Base-by-base conservation (phyloP, 2,797 vertebrate genomes). In the Pipistrellus kuhlii region DNA sequence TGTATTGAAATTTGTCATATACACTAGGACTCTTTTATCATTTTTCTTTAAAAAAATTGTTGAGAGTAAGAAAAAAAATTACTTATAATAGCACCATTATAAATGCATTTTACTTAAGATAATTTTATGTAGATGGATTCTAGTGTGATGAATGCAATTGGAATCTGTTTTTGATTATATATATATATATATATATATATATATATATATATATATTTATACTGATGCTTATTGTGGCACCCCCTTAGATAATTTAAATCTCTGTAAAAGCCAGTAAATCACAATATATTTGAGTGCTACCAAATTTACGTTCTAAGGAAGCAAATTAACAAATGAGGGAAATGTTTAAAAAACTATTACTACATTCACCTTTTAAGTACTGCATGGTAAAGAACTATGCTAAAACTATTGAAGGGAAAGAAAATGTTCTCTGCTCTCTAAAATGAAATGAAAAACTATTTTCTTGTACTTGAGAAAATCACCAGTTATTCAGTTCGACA, bases 381-480 rank as follows among this genome's bases (percentile, higher is more conserved):
- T 64, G 0, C 51, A 66, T 53, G 8, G n/a, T 53, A 62, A 71
- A 48, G 27, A 48, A 48, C 21, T 44, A 62, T 53, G n/a, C 23
- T 51, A 76, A 44, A 27, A 44, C 57, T 46, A 62, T n/a, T n/a
- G 12, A 81, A 81, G 17, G 11, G 27, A n/a, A 62, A 81, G 53
- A 59, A 35, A 72, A 30, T 7, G 46, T 72, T 5, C 68, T 72
- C 32, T 81, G 13, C 23, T 64, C 68, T 90, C n/a, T 81, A 78
- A 87, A 94, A 77, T 5, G 15, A 25, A 91, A 35, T 83, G 55
- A 13, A 89, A 91, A 93, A 78, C 68, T 46, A 78, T 68, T 85
- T 90, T 35, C 82, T 89, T 83, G 21, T 57, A 25, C 81, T 85
- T 21, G 46, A 55, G 80, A 90, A 88, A 94, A 94, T 85, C 78